phyloP scores from a whole-genome alignment of 2,888 invertebrate genomes.

The Polia nebulosa region DNA sequence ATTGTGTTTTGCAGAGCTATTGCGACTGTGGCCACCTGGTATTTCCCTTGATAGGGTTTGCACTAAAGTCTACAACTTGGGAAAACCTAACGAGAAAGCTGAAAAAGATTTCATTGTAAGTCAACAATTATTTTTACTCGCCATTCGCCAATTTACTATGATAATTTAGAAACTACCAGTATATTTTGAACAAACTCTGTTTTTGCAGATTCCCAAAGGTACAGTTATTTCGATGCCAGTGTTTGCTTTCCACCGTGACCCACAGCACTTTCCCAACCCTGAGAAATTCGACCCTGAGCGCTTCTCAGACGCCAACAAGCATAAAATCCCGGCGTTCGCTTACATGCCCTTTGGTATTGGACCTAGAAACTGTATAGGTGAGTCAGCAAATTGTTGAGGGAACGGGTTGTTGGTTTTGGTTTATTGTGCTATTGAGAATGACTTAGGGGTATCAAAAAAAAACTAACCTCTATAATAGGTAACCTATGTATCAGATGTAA shows the following conservation, averaged over 20 bases:
- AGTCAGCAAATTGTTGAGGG: no score
- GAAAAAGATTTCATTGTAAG: constrained; percentile 78
- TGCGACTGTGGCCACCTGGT: constrained; percentile 82
- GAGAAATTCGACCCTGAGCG: constrained; percentile 89
- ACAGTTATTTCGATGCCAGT: constrained; percentile 37
- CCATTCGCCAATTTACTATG: not conserved
- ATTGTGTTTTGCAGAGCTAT: constrained; percentile 1
- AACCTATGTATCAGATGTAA: no score
- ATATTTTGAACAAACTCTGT: not conserved
- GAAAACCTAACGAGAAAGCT: constrained; percentile 76
- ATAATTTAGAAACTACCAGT: not conserved
- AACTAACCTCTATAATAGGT: no score
- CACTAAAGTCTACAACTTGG: constrained; percentile 86
- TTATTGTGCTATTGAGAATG: not conserved
- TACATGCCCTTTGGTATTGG: constrained; percentile 90
- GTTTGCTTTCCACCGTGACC: constrained; percentile 59
- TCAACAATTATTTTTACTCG: not conserved
- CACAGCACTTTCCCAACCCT: constrained; percentile 84
- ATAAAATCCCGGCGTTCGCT: constrained; percentile 67
- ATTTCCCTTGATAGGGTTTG: constrained; percentile 85
- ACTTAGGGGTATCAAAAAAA: no score
- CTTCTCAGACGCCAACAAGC: constrained; percentile 89
- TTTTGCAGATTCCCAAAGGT: constrained; percentile 48
- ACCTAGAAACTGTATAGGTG: constrained; percentile 90
- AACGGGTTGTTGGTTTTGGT: not conserved